phyloP scores from a whole-genome alignment of 2,888 invertebrate species.

The Exocentrus adspersus region DNA sequence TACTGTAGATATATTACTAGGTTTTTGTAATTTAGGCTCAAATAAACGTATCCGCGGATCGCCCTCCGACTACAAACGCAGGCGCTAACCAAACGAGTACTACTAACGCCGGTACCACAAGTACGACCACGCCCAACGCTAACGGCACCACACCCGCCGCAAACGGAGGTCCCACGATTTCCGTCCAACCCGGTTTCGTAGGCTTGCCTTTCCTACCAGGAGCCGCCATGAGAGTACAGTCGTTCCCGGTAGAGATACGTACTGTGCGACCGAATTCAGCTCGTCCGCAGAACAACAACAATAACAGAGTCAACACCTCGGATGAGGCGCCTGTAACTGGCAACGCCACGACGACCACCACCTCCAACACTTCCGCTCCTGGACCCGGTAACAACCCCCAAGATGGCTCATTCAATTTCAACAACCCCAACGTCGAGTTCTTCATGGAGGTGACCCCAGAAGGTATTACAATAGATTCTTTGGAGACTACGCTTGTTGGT shows the following conservation, averaged over 20 bases:
- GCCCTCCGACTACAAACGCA: slow-evolving; percentile 45
- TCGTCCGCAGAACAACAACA: slow-evolving; percentile 38
- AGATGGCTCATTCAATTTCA: slow-evolving; percentile 45
- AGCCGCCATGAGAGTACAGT: slow-evolving; percentile 55
- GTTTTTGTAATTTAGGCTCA: slow-evolving; percentile 50
- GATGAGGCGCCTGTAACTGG: slow-evolving; percentile 36
- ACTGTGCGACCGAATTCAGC: slow-evolving; percentile 40
- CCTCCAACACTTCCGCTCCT: slow-evolving; percentile 10
- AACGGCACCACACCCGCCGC: slow-evolving; percentile 10
- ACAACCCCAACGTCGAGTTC: slow-evolving; percentile 67
- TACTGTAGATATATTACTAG: too few species aligned
- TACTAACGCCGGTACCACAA: slow-evolving; percentile 39
- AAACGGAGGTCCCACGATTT: slow-evolving; percentile 29
- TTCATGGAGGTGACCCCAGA: slow-evolving; percentile 70
- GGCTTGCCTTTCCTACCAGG: slow-evolving; percentile 53
- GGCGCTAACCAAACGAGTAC: slow-evolving; percentile 41
- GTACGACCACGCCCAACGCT: slow-evolving; percentile 13
- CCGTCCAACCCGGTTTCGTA: slow-evolving; percentile 43
- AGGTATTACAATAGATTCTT: slow-evolving; percentile 60
- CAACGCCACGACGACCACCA: slow-evolving; percentile 30
- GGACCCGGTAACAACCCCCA: slow-evolving; percentile 3
- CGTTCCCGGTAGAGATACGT: slow-evolving; percentile 58
- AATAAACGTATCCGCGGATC: slow-evolving; percentile 53
- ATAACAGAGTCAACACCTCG: slow-evolving; percentile 23
- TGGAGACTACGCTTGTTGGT: slow-evolving; percentile 54